phyloP scores from a whole-genome alignment of 2,888 invertebrate species.

The Vesta saturnalis region DNA sequence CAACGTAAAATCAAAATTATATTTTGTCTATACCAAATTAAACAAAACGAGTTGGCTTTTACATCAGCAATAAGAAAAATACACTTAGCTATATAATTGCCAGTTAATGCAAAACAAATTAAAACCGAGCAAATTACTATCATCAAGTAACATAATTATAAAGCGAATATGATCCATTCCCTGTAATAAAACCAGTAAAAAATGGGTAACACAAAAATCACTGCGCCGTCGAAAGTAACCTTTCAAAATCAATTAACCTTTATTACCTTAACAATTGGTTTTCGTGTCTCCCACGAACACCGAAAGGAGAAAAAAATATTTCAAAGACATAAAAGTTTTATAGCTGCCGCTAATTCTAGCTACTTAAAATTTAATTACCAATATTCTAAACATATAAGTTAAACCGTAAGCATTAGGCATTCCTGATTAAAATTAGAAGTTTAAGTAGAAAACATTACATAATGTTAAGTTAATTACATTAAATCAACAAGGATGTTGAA shows the following conservation, averaged over 20 bases:
- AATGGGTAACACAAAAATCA: background rate
- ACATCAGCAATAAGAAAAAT: background rate
- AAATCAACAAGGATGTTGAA: conserved; percentile 2
- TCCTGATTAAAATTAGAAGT: conserved; percentile 5
- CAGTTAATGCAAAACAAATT: conserved; percentile 1
- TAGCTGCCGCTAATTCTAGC: conserved; percentile 6
- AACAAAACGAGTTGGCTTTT: background rate
- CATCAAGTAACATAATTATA: conserved; percentile 9
- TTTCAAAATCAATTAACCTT: conserved; percentile 11
- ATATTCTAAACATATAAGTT: conserved; percentile 3
- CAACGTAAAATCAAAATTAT: no score
- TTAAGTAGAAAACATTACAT: conserved; percentile 6
- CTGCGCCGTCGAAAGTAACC: background rate
- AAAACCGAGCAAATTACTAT: background rate
- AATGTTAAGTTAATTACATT: conserved; percentile 7
- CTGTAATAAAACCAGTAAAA: background rate
- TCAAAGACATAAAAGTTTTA: conserved; percentile 6
- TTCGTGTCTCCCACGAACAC: background rate
- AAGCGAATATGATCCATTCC: conserved; percentile 8
- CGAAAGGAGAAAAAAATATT: conserved; percentile 7
- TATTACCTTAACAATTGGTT: conserved; percentile 9
- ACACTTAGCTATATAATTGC: background rate
- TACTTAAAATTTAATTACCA: conserved; percentile 11
- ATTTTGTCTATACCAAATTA: background rate
- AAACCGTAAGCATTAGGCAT: background rate